Evolutionary conservation across 2,113 vertebrate species (phyloP), one percentile per base, ranked within the genome.

Genomic region (Odontesthes bonariensis): DNA sequence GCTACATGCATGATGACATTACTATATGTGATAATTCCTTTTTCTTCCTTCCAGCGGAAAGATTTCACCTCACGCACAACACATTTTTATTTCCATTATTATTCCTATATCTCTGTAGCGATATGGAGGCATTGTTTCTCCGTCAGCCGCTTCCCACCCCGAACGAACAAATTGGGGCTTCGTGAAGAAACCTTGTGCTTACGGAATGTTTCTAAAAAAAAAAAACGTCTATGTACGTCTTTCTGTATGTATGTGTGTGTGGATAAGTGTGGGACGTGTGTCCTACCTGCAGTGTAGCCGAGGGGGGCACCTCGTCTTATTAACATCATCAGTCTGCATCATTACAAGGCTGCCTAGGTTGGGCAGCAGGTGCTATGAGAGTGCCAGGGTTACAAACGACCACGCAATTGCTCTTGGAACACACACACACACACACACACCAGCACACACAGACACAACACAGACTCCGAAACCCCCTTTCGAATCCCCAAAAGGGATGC

Each of bases 261-360:
- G 69, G 57, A n/a, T 51, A 67, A 57, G 73, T 61, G 82, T 27
- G 65, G 55, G 69, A 62, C 8, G 79, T 83, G 89, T 83, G 86
- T 85, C 78, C 73, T 80, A 82, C 61, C 62, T 80, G 72, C 92
- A 90, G 49, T 83, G 93, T 95, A 94, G 96, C 96, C 94, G 91
- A 95, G 94, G 95, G 96, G 95, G 95, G 95, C 93, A 93, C 94
- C 94, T 95, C 93, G 93, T 95, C 95, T 95, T 97, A 97, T 97
- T 95, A 96, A 95, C 95, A 96, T 95, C 96, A 96, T 97, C 95
- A 96, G 96, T 97, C 96, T 96, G 96, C 95, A 96, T 96, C 96
- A 96, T 96, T 96, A 95, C 95, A 93, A 94, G 94, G 93, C 95
- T 96, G 96, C 95, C 95, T 95, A 95, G 95, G 94, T 95, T 95